Evolutionary conservation across 1,140 invertebrate genomes (phyloP), one percentile per base, ranked within the genome.

Genomic region (Danaus melanippus): DNA sequence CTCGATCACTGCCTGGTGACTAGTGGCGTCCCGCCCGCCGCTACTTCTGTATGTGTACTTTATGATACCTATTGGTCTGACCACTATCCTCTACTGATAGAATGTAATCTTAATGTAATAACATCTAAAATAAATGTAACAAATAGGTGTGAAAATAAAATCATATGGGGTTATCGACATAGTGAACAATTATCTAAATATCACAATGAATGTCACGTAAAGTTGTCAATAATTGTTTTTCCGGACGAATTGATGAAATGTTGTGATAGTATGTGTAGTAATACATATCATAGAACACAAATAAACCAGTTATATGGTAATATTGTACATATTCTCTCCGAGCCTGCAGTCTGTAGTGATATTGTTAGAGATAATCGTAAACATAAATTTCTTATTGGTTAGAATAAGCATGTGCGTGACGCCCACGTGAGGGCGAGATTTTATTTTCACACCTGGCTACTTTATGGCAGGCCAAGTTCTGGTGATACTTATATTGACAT

Each of bases 61-160:
- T 58, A 61, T 53, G 53, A 21, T 21, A 21, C 17, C n/a, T n/a
- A n/a, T n/a, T n/a, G n/a, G n/a, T n/a, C n/a, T n/a, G n/a, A n/a
- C n/a, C n/a, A n/a, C n/a, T 21, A 21, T 21, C 17, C 17, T 21
- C 17, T 21, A 21, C 17, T 21, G 17, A 57, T 63, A 12, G 46
- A 57, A 55, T 66, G 59, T 51, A 57, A 66, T 52, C 9, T 66
- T 10, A 42, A 54, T 47, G n/a, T 50, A 48, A 50, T 62, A n/a
- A 50, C 9, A 48, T 50, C 57, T 39, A 60, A 57, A 51, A 42
- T 50, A 21, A 21, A 21, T 21, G 17, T 21, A 21, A 21, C 17
- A 21, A 21, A 21, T 5, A 21, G 17, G 17, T 21, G n/a, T n/a
- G n/a, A n/a, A n/a, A n/a, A n/a, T n/a, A n/a, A n/a, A n/a, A n/a